Percentiles rank a stretch among this genome's conserved stretches.
Conservation (phyloP, 2,888 invertebrate genomes). For the Synanthedon tipuliformis region DNA sequence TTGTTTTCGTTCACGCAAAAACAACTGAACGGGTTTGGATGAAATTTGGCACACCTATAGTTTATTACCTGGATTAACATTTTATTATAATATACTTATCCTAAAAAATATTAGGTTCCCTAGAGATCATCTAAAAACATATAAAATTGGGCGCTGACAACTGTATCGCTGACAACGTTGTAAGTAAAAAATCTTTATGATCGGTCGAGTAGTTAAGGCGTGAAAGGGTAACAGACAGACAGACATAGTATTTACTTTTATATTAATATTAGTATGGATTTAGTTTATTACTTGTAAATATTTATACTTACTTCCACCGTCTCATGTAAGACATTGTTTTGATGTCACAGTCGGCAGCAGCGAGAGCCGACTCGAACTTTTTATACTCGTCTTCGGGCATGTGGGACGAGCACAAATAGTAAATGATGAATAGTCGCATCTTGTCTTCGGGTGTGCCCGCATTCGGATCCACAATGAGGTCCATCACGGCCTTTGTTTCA, state of each 20-base stretch:
- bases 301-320: constrained; percentile 83
- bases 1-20: no score
- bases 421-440: constrained; percentile 91
- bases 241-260: no score
- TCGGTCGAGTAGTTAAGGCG: no score
- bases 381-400: constrained; percentile 86
- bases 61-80: no score
- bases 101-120: no score
- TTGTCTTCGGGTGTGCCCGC: constrained; percentile 93
- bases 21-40: no score
- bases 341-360: constrained; percentile 86
- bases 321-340: constrained; percentile 89
- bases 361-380: constrained; percentile 83
- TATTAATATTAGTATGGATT: no score
- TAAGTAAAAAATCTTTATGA: neutral
- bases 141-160: no score
- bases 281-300: neutral
- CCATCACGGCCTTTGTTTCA: constrained; percentile 85
- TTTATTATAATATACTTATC: no score
- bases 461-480: constrained; percentile 86
- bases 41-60: no score
- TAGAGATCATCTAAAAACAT: no score
- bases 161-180: neutral
- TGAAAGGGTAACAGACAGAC: no score
- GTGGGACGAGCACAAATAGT: constrained; percentile 86